Evolutionary conservation across 2,797 vertebrate species (phyloP), one percentile per base, ranked within the genome.

Genomic region (Lycodopsis pacificus): DNA sequence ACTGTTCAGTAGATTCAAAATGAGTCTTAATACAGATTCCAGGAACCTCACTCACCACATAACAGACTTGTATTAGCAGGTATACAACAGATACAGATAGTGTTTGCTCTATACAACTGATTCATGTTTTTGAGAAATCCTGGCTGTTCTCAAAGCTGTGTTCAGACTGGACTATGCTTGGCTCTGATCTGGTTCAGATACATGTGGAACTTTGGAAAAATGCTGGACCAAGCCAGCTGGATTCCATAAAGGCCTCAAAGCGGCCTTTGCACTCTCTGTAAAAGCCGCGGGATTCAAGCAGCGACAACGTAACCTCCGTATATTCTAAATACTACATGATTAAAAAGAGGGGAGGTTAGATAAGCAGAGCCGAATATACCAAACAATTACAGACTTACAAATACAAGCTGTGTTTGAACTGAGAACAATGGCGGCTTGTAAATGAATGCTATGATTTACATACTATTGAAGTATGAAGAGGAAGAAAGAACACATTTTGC

Each of bases 281-380:
- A 91, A 93, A 94, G 83, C 88, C 84, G 27, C 81, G 61, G 86
- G 88, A 91, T 89, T 90, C 90, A 91, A 88, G 82, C 81, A 75
- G 83, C 68, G 67, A 92, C 88, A 87, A 88, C 73, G 61, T 78
- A 89, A 91, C 83, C 78, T 89, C 76, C 86, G 87, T 87, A 90
- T 89, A 86, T 83, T 92, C 89, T 90, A 89, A 92, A 93, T 94
- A 94, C 91, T 84, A 92, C 88, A 91, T 94, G 93, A 95, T 95
- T 91, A 90, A 89, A 95, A 93, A 87, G 83, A 91, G 85, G 78
- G 71, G 59, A 91, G 87, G 86, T 77, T 87, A 85, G 90, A 93
- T 90, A 86, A 92, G 87, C 80, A 82, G 81, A 82, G 81, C 81
- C 79, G 88, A 90, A 77, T 88, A 89, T 82, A 93, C 91, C 88